phyloP scores from a whole-genome alignment of 2,797 vertebrate genomes.

The Parauchenoglanis punctatus region DNA sequence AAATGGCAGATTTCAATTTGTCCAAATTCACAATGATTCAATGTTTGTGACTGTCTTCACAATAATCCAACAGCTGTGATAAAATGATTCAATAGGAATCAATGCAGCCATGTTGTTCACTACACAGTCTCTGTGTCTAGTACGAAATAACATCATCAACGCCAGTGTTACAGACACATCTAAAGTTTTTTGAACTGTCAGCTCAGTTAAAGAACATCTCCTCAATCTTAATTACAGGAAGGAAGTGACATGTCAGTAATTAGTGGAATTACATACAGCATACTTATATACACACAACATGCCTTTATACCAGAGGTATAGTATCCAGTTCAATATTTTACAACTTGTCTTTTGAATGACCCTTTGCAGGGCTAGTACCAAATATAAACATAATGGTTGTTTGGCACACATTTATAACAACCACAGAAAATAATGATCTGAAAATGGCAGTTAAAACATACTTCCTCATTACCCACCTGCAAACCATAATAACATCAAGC shows the following conservation, averaged over 20 bases:
- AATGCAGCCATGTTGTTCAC: neutral
- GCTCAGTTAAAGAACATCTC: neutral
- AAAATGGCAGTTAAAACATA: slow-evolving; percentile 30
- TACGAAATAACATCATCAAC: neutral
- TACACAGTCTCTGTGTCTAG: neutral
- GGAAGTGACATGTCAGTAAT: neutral
- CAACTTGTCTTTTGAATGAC: neutral
- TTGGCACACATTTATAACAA: neutral
- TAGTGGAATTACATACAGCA: neutral
- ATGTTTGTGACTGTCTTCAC: neutral
- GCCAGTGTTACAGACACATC: neutral
- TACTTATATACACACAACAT: neutral
- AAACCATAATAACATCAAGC: slow-evolving; percentile 8
- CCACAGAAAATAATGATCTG: slow-evolving; percentile 24
- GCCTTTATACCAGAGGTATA: neutral
- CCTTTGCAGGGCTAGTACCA: neutral
- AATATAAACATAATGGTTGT: neutral
- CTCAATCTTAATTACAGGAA: neutral
- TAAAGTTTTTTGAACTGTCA: neutral
- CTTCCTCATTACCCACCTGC: slow-evolving; percentile 30
- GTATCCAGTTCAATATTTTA: neutral
- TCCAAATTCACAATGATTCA: neutral
- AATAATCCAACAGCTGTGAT: too few species aligned
- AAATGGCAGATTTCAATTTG: neutral
- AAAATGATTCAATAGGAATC: neutral